Base-by-base conservation (phyloP, 2,113 vertebrate genomes). In the Daboia siamensis region DNA sequence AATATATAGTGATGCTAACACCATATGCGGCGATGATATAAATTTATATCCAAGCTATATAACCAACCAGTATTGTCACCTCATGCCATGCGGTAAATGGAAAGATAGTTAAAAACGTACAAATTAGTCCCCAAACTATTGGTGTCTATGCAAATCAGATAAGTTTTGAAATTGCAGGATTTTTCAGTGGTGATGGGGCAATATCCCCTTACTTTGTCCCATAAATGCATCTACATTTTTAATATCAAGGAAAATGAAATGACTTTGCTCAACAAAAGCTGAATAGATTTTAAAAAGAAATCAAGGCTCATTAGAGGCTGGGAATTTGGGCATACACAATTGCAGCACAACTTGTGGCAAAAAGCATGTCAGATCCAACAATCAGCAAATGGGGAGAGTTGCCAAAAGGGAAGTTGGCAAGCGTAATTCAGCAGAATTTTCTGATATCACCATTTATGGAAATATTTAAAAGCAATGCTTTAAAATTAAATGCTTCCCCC, bases 31-130 rank as follows among this genome's bases (percentile, higher is more conserved):
- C 94, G 80, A 96, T 94, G 88, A 95, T 93, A 96, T 93, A 94
- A 96, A 96, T 96, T 94, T 90, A 95, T 93, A 96, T 94, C 95
- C 94, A 94, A 86, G 91, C 90, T 95, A 93, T 96, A 95, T 90
- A 96, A 94, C 92, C 93, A 95, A 95, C 90, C 94, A n/a, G 90
- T 89, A 94, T 91, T 95, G 94, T 94, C 93, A 94, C 69, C 87
- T 95, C 93, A 95, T 84, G 85, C 89, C 48, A 93, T 93, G 94
- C n/a, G 57, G 87, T 96, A 96, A 96, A 94, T 96, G 94, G 94
- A 96, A 97, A 95, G 93, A 93, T 51, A 61, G 92, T 96, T 96
- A 94, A 95, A 51, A 95, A 92, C 89, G 23, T 93, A 94, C 93
- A 87, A 95, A 97, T 95, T 94, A 95, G 86, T 95, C 90, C 95